Conservation (phyloP, 2,888 invertebrate genomes). For the Nymphalis polychloros region DNA sequence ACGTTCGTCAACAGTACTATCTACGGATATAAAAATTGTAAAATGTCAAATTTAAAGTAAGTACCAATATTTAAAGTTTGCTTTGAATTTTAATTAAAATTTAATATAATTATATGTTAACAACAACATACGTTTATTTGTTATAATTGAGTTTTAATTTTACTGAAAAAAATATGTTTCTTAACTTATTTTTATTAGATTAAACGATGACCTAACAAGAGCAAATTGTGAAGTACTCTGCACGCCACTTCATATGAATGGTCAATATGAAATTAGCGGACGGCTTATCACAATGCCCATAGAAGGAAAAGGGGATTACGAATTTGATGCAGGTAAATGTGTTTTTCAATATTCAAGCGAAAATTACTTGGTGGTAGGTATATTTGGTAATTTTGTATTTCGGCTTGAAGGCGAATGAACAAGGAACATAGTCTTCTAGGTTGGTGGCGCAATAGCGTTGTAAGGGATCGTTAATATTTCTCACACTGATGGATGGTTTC, state of each 20-base stretch:
- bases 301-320: conserved; percentile 9
- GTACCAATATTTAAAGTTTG: not conserved
- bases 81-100: no score
- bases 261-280: conserved; percentile 46
- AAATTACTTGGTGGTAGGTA: no score
- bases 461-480: no score
- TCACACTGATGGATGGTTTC: no score
- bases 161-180: not conserved
- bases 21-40: not conserved
- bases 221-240: conserved; percentile 23
- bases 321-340: conserved; percentile 34
- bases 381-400: no score
- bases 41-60: conserved; percentile 1
- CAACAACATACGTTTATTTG: no score
- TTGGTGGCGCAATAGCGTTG: no score
- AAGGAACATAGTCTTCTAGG: no score
- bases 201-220: conserved; percentile 19
- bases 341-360: no score
- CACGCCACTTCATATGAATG: conserved; percentile 24
- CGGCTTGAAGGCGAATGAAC: no score
- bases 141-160: no score
- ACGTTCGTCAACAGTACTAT: not conserved
- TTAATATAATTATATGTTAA: no score
- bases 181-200: conserved; percentile 18
- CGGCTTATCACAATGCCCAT: conserved; percentile 38